Base-by-base conservation (phyloP, 2,113 vertebrate species). In the Varanus komodoensis region DNA sequence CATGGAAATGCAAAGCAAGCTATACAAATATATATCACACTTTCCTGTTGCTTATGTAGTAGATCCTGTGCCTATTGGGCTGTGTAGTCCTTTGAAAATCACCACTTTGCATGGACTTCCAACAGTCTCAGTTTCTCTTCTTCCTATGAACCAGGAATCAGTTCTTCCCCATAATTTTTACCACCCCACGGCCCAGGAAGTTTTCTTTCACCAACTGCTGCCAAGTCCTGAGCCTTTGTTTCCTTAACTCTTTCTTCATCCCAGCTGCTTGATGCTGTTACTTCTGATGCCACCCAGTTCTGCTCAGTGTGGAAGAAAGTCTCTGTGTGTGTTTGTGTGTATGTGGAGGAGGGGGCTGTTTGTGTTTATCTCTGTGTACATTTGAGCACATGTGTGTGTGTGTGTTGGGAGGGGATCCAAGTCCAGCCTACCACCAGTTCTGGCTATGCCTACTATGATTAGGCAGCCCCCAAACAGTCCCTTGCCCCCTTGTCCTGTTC, bases 1-100 rank as follows among this genome's bases (percentile, higher is more conserved):
- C 68, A 92, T 91, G 89, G n/a, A 67, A 86, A 1, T 6, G 86
- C 25, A 50, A 44, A 94, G 34, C 64, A 85, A 89, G 5, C 52
- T 38, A 83, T 90, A 89, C 90, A 34, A 87, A 81, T 5, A 15
- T 2, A 0, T 0, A 77, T 57, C 73, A n/a, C 82, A 67, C 29
- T 68, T 44, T 32, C 84, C 83, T 78, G 7, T 87, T 23, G 32
- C 68, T 75, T 92, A 74, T 21, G 25, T 21, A 50, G 52, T 12
- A 89, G 50, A 88, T 82, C 68, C 19, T 68, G 29, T 9, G 75
- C 5, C 8, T 34, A 57, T 34, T 50, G 12, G 27, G 48, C 17
- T 86, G 69, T 15, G 21, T n/a, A 64, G 7, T 48, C 34, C 9
- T 48, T 84, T 84, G 64, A 64, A 69, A 50, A 84, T 68, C 68